Evolutionary conservation across 2,888 invertebrate species (phyloP).

Genomic region (Orchesellides sinensis): DNA sequence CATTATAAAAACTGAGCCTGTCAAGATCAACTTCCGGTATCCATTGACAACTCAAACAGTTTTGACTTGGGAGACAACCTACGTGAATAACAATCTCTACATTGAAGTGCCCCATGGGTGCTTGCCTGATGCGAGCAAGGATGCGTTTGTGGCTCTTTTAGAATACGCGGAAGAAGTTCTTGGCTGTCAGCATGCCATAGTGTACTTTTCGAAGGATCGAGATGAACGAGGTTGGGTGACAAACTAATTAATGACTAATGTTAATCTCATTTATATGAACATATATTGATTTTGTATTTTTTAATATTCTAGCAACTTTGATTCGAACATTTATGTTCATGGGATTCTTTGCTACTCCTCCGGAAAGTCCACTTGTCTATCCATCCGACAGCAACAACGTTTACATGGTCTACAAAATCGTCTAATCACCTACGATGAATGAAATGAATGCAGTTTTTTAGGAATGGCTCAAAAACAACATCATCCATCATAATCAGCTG

Average conservation of each 20-base stretch:
- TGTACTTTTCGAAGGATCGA: slow-evolving; percentile 90
- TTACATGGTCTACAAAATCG: slow-evolving; percentile 81
- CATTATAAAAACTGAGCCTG: slow-evolving; percentile 80
- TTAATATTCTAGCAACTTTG: slow-evolving; percentile 82
- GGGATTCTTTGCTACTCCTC: slow-evolving; percentile 93
- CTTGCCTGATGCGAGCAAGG: slow-evolving; percentile 94
- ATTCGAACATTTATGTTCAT: slow-evolving; percentile 98
- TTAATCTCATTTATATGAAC: not conserved
- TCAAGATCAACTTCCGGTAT: slow-evolving; percentile 87
- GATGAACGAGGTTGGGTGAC: slow-evolving; percentile 82
- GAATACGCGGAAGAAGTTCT: slow-evolving; percentile 97
- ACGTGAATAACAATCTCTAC: slow-evolving; percentile 88
- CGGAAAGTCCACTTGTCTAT: slow-evolving; percentile 85
- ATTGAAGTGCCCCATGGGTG: slow-evolving; percentile 92
- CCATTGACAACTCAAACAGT: slow-evolving; percentile 87
- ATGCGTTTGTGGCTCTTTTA: slow-evolving; percentile 94
- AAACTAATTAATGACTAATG: not conserved
- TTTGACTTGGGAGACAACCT: slow-evolving; percentile 91
- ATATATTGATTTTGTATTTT: not conserved
- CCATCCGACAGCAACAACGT: slow-evolving; percentile 84
- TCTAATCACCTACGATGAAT: not conserved
- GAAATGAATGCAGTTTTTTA: not conserved
- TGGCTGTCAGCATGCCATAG: slow-evolving; percentile 87
- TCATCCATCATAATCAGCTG: not conserved
- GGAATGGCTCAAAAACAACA: not conserved